These are phyloP conservation scores for Siniperca knerii DNA, from an alignment of 2,113 vertebrate genomes.

Conservation along the genomic window DNA sequence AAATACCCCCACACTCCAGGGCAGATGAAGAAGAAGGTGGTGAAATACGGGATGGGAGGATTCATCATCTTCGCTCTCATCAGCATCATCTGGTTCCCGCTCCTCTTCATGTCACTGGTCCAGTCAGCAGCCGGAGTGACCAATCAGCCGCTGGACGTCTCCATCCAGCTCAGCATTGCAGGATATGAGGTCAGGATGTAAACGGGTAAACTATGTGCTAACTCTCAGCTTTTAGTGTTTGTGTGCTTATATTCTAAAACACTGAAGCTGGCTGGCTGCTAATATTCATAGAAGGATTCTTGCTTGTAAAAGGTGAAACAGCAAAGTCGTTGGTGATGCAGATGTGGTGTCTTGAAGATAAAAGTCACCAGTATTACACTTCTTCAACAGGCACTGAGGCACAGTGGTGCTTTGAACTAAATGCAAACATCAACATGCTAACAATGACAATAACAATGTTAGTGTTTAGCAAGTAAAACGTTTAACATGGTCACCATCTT, in stretches of 20 bases:
- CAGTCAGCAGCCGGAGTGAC: constrained; percentile 83
- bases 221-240: not conserved
- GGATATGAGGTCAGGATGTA: constrained; percentile 78
- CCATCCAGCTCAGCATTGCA: constrained; percentile 82
- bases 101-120: constrained; percentile 85
- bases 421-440: too few species aligned
- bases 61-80: constrained; percentile 82
- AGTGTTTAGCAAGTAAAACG: too few species aligned
- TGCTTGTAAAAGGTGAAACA: not conserved
- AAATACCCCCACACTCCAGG: constrained; percentile 84
- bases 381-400: not conserved
- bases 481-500: too few species aligned
- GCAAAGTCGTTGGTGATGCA: not conserved
- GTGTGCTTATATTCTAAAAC: not conserved
- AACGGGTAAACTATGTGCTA: not conserved
- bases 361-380: not conserved
- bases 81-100: constrained; percentile 83
- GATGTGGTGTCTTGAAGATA: not conserved
- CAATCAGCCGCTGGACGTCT: constrained; percentile 81
- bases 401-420: not conserved
- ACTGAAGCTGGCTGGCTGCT: not conserved
- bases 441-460: too few species aligned
- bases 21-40: constrained; percentile 85
- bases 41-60: constrained; percentile 83
- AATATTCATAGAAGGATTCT: not conserved